Conservation (phyloP, 2,888 invertebrate species). For the Lumbricus terrestris region DNA sequence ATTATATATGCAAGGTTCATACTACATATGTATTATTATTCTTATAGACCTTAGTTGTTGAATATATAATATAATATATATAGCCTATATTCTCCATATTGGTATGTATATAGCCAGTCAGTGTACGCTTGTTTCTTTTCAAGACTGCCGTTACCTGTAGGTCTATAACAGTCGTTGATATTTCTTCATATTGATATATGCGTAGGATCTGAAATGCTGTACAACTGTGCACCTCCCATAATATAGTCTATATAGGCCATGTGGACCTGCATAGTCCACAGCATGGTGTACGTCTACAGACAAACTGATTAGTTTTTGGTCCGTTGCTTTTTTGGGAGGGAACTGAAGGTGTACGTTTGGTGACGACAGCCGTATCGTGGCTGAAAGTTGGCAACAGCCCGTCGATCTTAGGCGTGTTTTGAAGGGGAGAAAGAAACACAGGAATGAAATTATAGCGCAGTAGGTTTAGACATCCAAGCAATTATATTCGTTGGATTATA, state of each 20-base stretch:
- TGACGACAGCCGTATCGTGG: not conserved
- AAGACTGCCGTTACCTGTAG: not conserved
- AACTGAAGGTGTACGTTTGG: not conserved
- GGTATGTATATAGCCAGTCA: not conserved
- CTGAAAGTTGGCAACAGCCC: not conserved
- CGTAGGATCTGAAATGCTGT: not conserved
- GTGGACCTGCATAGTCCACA: not conserved
- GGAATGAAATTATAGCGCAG: not conserved
- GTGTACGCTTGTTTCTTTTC: not conserved
- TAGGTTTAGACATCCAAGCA: not conserved
- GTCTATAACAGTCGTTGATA: not conserved
- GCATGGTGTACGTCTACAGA: not conserved
- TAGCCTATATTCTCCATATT: no score
- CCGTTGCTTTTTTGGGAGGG: not conserved
- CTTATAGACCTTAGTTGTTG: no score
- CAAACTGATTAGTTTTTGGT: not conserved
- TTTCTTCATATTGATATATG: not conserved
- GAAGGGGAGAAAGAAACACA: not conserved
- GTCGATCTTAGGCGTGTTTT: not conserved
- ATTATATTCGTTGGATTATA: not conserved
- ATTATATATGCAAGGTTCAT: not conserved
- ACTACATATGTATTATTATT: not conserved
- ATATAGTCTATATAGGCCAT: not conserved
- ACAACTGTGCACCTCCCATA: not conserved
- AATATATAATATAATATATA: no score